Evolutionary conservation across 2,113 vertebrate genomes (phyloP).

Genomic region (Gambusia holbrooki): DNA sequence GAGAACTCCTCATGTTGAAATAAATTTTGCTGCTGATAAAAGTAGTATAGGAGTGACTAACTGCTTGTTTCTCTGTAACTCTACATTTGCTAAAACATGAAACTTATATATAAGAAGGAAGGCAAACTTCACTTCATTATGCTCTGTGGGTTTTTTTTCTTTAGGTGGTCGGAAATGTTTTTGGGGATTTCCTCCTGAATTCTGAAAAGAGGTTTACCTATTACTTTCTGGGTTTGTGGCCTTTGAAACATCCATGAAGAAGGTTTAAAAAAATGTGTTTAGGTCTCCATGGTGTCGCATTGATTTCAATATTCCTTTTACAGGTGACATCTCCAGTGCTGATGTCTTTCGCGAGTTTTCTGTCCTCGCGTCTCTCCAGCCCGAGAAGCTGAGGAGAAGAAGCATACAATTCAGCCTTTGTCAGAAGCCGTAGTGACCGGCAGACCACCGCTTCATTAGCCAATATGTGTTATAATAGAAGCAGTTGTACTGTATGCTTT

Average conservation of each 20-base stretch:
- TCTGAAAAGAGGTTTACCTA: neutral
- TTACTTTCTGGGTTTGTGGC: neutral
- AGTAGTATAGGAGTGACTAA: conserved; percentile 27
- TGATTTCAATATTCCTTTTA: conserved; percentile 54
- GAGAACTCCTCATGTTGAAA: neutral
- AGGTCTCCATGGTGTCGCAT: conserved; percentile 1
- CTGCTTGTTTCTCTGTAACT: conserved; percentile 15
- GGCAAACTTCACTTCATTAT: neutral
- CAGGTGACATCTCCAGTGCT: conserved; percentile 80
- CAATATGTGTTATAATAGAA: conserved; percentile 10
- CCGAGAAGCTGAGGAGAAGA: conserved; percentile 81
- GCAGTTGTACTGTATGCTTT: neutral
- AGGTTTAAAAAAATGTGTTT: neutral
- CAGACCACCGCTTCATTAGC: neutral
- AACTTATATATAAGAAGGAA: neutral
- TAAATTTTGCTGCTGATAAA: neutral
- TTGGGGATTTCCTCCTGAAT: conserved; percentile 14
- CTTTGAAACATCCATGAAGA: neutral
- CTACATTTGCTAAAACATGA: neutral
- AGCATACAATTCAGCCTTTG: conserved; percentile 75
- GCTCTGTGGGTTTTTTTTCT: conserved; percentile 11
- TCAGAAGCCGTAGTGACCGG: conserved; percentile 49
- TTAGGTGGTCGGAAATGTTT: neutral
- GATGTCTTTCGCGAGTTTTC: conserved; percentile 86
- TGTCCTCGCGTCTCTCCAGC: conserved; percentile 83